Evolutionary conservation across 1,140 invertebrate genomes (phyloP), one percentile per base, ranked within the genome.

Genomic region (Pseudomyrmex pallidus): DNA sequence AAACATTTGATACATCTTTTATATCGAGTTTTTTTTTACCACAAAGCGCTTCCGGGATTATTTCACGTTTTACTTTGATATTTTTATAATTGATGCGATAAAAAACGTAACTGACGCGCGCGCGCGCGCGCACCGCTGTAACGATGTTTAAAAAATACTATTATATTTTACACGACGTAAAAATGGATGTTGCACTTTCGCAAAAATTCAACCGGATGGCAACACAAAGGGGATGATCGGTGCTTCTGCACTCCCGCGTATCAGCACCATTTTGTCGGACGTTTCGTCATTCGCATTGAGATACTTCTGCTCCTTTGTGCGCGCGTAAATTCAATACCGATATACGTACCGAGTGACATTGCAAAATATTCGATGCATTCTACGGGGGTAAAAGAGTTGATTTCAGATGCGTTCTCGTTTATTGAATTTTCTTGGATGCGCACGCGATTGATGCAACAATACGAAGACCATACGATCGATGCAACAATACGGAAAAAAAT

Each of bases 1-100:
- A 78, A 78, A 78, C 12, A 48, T 70, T 78, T 59, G 48, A 78
- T 70, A 25, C 48, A 78, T 3, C 3, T 50, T 59, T 57, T 57
- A 59, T 12, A 15, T 20, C n/a, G 7, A n/a, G 4, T 35, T 35
- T 35, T 35, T 35, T 35, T 5, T 9, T 12, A 10, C 12, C 5
- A 80, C 44, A 61, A 57, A 80, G 10, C 54, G 35, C 35, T 35
- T 35, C 44, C 9, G 5, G n/a, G 7, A 50, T 80, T 20, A 70
- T 50, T 80, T 50, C 8, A 7, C 7, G 4, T 12, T 17, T 35
- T 2, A 46, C 0, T 12, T n/a, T 10, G 56, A 46, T 78, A 35
- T 35, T 52, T 52, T 13, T 52, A 52, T 70, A 59, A 78, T 70
- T 70, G n/a, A 35, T 17, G 63, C 13, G 44, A 59, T 20, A 35